phyloP scores from a whole-genome alignment of 1,140 invertebrate genomes.

The Sycophaga agraensis region DNA sequence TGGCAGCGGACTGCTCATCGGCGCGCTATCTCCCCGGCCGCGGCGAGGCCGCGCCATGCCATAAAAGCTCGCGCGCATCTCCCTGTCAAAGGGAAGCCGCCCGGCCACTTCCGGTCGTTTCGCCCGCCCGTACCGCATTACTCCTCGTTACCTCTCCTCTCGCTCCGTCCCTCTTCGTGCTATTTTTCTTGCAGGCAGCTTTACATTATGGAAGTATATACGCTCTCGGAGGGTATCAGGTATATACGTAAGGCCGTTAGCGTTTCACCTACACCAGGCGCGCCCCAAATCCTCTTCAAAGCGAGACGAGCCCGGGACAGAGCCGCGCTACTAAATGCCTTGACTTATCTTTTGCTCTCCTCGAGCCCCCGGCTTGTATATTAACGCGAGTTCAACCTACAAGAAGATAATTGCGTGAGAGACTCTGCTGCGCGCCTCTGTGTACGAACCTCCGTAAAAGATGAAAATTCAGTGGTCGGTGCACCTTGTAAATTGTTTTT shows the following conservation, averaged over 20 bases:
- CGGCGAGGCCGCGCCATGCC: not conserved
- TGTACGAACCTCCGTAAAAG: too few species aligned
- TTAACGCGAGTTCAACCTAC: conserved; percentile 7
- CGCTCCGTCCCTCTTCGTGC: not conserved
- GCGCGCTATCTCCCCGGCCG: conserved; percentile 8
- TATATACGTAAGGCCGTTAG: conserved; percentile 15
- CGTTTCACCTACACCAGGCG: too few species aligned
- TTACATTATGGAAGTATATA: not conserved
- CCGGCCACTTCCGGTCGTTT: conserved; percentile 42
- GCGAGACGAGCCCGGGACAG: not conserved
- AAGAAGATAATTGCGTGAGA: conserved; percentile 15
- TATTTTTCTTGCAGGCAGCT: conserved; percentile 18
- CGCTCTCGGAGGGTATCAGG: not conserved
- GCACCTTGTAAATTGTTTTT: too few species aligned
- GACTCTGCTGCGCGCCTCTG: not conserved
- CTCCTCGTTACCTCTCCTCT: conserved; percentile 15
- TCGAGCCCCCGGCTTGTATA: not conserved
- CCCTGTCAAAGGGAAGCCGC: conserved; percentile 36
- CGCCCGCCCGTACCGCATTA: conserved; percentile 11
- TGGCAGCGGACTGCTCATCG: not conserved
- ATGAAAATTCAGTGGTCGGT: too few species aligned
- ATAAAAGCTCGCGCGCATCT: conserved; percentile 13
- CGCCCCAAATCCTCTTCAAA: conserved; percentile 40
- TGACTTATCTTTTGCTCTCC: conserved; percentile 26
- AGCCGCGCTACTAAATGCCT: conserved; percentile 15